Conservation (phyloP, 1,140 invertebrate genomes). For the Micrasema minimum region DNA sequence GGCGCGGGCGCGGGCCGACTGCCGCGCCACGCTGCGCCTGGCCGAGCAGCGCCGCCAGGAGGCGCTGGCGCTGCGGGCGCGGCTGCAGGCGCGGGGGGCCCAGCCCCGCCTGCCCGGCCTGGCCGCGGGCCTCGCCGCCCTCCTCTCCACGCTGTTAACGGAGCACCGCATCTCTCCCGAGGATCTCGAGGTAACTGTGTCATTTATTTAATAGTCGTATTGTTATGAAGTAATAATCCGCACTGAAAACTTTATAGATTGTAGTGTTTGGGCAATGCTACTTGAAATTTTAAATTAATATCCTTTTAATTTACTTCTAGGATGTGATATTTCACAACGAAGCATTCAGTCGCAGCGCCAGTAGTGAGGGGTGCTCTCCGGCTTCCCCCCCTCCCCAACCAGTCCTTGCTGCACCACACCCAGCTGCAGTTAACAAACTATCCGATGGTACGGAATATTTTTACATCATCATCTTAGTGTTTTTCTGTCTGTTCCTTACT, state of each 20-base stretch:
- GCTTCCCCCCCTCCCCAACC: slow-evolving; percentile 57
- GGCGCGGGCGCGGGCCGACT: slow-evolving; percentile 75
- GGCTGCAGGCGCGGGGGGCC: slow-evolving; percentile 71
- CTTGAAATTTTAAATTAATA: background rate
- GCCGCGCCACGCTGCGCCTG: slow-evolving; percentile 79
- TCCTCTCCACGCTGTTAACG: slow-evolving; percentile 76
- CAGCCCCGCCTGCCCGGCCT: slow-evolving; percentile 75
- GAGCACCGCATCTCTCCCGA: slow-evolving; percentile 80
- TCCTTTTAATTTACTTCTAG: slow-evolving; percentile 54
- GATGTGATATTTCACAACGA: slow-evolving; percentile 70
- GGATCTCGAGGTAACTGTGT: slow-evolving; percentile 82
- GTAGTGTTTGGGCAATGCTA: background rate
- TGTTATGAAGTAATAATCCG: too few relatives aligned
- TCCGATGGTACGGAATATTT: slow-evolving; percentile 41
- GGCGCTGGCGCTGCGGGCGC: slow-evolving; percentile 69
- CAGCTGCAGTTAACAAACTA: too few relatives aligned
- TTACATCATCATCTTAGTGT: background rate
- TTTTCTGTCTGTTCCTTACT: slow-evolving; percentile 3
- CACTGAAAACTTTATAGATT: too few relatives aligned
- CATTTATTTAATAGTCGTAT: too few relatives aligned
- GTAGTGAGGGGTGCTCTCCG: slow-evolving; percentile 66
- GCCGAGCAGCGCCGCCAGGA: slow-evolving; percentile 79
- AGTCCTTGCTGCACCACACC: too few relatives aligned
- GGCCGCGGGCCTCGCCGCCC: slow-evolving; percentile 73
- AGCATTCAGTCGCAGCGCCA: slow-evolving; percentile 67